Evolutionary conservation across 2,888 invertebrate genomes (phyloP), one percentile per base, ranked within the genome.

Genomic region (Magallana nippona): DNA sequence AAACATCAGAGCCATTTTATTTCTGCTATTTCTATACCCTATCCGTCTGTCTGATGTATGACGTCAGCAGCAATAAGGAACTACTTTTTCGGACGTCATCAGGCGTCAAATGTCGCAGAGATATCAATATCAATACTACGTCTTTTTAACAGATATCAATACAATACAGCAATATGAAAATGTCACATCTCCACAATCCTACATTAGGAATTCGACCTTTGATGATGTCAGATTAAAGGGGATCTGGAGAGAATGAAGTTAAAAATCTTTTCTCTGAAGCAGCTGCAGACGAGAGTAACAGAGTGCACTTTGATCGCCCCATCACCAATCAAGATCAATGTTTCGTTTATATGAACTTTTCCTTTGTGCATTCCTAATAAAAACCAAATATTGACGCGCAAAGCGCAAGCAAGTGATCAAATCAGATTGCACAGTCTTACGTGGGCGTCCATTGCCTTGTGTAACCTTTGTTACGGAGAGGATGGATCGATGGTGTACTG

Each of bases 401-500:
- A 17, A 27, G 15, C 5, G 32, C 22, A 15, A 71, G 11, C 13
- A 71, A 71, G 15, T 15, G 13, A 27, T 13, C 71, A 32, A 19
- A 22, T n/a, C n/a, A 19, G 19, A 62, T 63, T 22, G 22, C 17
- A 10, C 17, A n/a, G 19, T 71, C 13, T 13, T 1, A 71, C 71
- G 71, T 71, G 71, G 71, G 71, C 27, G 71, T 71, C 27, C 22
- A 32, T 71, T 71, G 71, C 71, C 27, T 17, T 44, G 44, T 44
- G 44, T 44, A 44, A 44, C 44, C 44, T 60, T 71, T 71, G 11
- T 71, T 27, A 5, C 1, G 10, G 27, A 13, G 22, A 2, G 15
- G 1, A 8, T 63, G 22, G 22, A 63, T 63, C 63, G 63, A 63
- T 63, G 27, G 15, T 63, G 63, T 27, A 63, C 63, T 15, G 3